Evolutionary conservation across 2,888 invertebrate species (phyloP), one percentile per base, ranked within the genome.

Genomic region (Aleiodes testaceus): DNA sequence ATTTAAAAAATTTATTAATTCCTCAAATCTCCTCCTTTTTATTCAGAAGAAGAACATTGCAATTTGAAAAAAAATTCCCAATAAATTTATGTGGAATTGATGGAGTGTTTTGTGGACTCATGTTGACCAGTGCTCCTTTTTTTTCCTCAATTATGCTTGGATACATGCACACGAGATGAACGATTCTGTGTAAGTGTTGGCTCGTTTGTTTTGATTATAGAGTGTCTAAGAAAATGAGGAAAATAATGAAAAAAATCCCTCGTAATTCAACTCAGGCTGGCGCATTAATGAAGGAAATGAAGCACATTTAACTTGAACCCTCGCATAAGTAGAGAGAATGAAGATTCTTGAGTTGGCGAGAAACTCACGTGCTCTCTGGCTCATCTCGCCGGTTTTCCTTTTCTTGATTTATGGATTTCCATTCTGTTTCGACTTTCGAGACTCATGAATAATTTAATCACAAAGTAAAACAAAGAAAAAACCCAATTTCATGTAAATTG

Each of bases 151-250:
- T 45, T 18, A 63, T 45, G 12, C 3, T 20, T n/a, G 63, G 63
- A 63, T 63, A 65, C 69, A 77, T 77, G 78, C 69, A 50, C 71
- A 76, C 76, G 77, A 74, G 77, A 80, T 80, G 80, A 80, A 65
- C 77, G 61, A 78, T 75, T 20, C 55, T 59, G 66, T 66, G 80
- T 80, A 74, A 80, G 80, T 63, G 59, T 14, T 4, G n/a, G 26
- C 22, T 26, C 14, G 3, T 52, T 20, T 52, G 20, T 52, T 52
- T 20, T 36, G 36, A 36, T 36, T 9, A 36, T 36, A 36, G 2
- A 7, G 9, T 11, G 1, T 6, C 6, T 9, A 6, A 36, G 11
- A 36, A 36, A 36, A 36, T 36, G n/a, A 36, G 7, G 36, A 36
- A 5, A 26, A 26, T 26, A 26, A 26, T 30, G 11, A 42, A 59